Evolutionary conservation across 2,888 invertebrate species (phyloP), one percentile per base, ranked within the genome.

Genomic region (Cryptus armator): DNA sequence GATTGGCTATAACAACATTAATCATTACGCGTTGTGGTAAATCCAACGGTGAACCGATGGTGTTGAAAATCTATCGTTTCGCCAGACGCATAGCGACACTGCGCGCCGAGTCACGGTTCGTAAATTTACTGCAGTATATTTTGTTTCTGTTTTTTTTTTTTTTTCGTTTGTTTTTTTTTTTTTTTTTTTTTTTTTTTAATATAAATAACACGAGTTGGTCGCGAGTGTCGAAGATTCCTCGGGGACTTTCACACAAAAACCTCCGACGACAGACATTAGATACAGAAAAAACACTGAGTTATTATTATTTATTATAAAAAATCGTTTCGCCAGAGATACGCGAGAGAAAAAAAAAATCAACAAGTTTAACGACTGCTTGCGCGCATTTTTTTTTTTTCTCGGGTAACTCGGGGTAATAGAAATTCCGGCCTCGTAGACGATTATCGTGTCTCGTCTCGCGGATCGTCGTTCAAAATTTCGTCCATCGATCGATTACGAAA

Each of bases 1-100:
- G 87, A 89, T 86, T 89, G 87, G 56, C 78, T 88, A 86, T 86
- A 86, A 88, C 81, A 87, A 87, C 29, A 81, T 24, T 76, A 62
- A 32, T 62, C 14, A 5, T 62, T 32, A 51, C 48, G 51, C 53
- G 62, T 70, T 75, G 37, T 37, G 81, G 70, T 68, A 51, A 68
- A 75, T 70, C 62, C 81, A 71, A 77, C 77, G 67, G 37, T 9
- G 12, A 53, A 82, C 44, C 72, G 51, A 62, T 12, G 62, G 46
- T 24, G 43, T 24, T 81, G 32, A 56, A 56, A 74, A 76, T 81
- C 10, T 14, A 70, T 53, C 37, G 70, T 78, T 29, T 32, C 43
- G 16, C 51, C 66, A 51, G 9, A 24, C 24, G 24, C 10, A 10
- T 56, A 53, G 53, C 43, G 66, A 24, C 66, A 48, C 14, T 19